Percentiles rank a stretch among this genome's conserved stretches.
These are phyloP conservation scores for Ooceraea biroi DNA, from an alignment of 1,140 invertebrate genomes.

Conservation along the genomic window DNA sequence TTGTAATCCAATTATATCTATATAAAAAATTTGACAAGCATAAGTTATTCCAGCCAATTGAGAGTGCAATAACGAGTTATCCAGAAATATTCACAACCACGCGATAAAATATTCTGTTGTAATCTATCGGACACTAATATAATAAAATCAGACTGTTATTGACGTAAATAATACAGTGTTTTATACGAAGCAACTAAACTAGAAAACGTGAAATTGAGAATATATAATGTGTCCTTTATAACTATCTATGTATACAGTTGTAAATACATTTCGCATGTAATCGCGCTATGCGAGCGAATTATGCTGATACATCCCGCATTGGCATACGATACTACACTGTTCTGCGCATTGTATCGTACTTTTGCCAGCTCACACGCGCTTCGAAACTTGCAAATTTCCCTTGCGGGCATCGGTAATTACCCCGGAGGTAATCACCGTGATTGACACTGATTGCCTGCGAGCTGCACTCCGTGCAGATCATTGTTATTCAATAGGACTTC, in stretches of 20 bases:
- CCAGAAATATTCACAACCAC: conserved; percentile 23
- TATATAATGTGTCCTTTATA: neutral
- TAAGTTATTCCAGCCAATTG: conserved; percentile 25
- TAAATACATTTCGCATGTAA: too few species aligned
- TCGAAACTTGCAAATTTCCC: conserved; percentile 43
- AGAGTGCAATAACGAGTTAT: neutral
- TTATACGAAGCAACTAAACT: neutral
- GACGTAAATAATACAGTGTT: neutral
- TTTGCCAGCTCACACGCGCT: conserved; percentile 28
- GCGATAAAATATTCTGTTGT: conserved; percentile 16
- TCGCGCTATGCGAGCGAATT: neutral
- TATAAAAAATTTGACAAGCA: conserved; percentile 11
- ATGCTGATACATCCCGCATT: neutral
- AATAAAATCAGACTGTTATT: neutral
- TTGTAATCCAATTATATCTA: conserved; percentile 37
- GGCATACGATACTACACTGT: neutral
- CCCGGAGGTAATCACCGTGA: conserved; percentile 62
- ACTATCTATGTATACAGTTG: neutral
- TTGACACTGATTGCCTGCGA: conserved; percentile 73
- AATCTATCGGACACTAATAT: neutral
- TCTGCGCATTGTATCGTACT: neutral
- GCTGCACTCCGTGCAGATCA: conserved; percentile 40
- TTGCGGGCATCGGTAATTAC: conserved; percentile 48
- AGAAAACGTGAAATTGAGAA: neutral
- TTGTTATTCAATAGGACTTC: conserved; percentile 66